phyloP scores from a whole-genome alignment of 2,113 vertebrate species.

The Alethe diademata region DNA sequence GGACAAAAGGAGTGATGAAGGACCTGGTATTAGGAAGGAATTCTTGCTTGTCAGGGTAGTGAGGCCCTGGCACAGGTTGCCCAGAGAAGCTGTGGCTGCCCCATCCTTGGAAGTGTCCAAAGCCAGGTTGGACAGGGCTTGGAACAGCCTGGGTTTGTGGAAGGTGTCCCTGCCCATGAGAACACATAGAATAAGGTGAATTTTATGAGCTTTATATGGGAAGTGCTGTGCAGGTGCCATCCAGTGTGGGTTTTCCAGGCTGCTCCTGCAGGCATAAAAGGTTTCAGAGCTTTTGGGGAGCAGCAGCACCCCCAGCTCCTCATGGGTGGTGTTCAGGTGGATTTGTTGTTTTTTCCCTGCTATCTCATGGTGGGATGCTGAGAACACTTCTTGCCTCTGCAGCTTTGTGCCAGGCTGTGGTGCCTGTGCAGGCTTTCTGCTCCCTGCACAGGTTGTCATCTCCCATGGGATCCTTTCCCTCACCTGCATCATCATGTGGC shows the following conservation, averaged over 20 bases:
- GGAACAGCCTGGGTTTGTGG: not conserved
- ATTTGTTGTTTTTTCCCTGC: not conserved
- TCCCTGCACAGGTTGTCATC: not conserved
- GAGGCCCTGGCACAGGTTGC: not conserved
- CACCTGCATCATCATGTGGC: rapidly evolving
- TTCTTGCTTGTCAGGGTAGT: rapidly evolving
- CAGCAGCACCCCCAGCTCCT: not conserved
- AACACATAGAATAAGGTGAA: not conserved
- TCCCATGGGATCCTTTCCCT: not conserved
- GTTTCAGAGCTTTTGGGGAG: not conserved
- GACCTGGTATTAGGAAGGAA: not conserved
- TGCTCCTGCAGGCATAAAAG: not conserved
- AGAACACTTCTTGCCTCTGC: not conserved
- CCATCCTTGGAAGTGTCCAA: not conserved
- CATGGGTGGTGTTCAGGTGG: not conserved
- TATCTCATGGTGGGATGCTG: not conserved
- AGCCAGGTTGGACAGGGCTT: not conserved
- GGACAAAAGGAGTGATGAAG: not conserved
- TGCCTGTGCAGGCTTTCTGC: not conserved
- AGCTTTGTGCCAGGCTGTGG: not conserved
- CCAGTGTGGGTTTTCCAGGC: not conserved
- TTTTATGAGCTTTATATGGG: not conserved
- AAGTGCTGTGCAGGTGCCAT: no score
- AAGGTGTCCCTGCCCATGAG: not conserved
- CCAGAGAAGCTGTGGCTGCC: not conserved